phyloP scores from a whole-genome alignment of 1,140 invertebrate species.

The Brachionus rotundiformis region DNA sequence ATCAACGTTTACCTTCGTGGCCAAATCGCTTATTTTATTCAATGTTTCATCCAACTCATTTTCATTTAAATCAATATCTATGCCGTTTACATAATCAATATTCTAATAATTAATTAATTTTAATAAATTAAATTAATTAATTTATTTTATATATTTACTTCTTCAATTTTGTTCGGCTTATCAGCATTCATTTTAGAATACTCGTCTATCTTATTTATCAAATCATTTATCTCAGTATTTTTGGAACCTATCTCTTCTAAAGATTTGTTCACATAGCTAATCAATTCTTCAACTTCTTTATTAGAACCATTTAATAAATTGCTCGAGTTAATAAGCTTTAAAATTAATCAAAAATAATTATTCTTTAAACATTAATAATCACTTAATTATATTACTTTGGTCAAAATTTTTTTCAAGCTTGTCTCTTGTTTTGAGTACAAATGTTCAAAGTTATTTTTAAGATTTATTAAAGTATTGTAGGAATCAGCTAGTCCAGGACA shows the following conservation, averaged over 20 bases:
- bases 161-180: conserved; percentile 32
- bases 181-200: not conserved
- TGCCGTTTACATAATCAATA: conserved; percentile 11
- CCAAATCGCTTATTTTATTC: conserved; percentile 2
- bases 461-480: not conserved
- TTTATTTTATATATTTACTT: not conserved
- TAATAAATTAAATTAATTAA: not conserved
- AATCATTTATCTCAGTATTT: not conserved
- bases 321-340: conserved; percentile 40
- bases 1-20: not conserved
- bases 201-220: not conserved
- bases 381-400: not conserved
- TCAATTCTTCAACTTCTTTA: conserved; percentile 21
- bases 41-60: conserved; percentile 5
- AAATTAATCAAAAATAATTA: not conserved
- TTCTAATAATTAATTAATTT: not conserved
- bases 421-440: conserved; percentile 18
- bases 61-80: conserved; percentile 24
- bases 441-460: conserved; percentile 22
- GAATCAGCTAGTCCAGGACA: conserved; percentile 42
- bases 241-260: not conserved
- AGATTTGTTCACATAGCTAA: conserved; percentile 20
- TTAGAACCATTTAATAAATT: conserved; percentile 40
- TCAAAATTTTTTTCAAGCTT: conserved; percentile 49
- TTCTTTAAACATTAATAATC: not conserved